Conservation (phyloP, 2,797 vertebrate genomes). For the Lindbergichthys nudifrons region DNA sequence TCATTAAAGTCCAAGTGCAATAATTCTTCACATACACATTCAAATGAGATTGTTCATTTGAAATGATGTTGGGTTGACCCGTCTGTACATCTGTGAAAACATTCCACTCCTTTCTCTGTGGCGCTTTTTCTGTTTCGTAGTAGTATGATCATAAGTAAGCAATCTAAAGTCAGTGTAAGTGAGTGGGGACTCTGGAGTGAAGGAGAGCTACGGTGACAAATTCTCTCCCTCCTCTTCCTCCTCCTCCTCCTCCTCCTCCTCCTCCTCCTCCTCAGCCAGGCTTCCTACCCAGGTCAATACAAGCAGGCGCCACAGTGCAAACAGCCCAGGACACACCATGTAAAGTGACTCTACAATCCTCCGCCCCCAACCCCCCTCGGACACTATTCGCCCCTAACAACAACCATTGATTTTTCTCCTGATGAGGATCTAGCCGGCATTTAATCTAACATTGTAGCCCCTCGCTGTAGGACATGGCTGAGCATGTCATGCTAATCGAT, state of each 20-base stretch:
- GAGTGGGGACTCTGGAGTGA: constrained; percentile 6
- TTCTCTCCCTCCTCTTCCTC: constrained; percentile 23
- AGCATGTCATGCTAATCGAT: constrained; percentile 95
- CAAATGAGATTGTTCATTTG: neutral
- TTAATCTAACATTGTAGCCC: constrained; percentile 98
- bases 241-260: neutral
- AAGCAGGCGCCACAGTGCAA: constrained; percentile 80
- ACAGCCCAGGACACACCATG: constrained; percentile 74
- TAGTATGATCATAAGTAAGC: constrained; percentile 7
- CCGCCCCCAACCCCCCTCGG: constrained; percentile 45
- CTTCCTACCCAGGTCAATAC: constrained; percentile 84
- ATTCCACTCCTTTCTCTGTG: neutral
- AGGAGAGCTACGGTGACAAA: constrained; percentile 47
- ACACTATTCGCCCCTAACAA: constrained; percentile 83
- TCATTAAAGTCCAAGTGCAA: neutral
- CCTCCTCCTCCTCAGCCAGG: constrained; percentile 22
- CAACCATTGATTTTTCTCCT: constrained; percentile 98
- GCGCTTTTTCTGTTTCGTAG: neutral
- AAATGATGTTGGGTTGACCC: neutral
- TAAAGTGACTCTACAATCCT: constrained; percentile 88
- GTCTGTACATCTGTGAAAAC: neutral
- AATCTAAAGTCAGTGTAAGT: constrained; percentile 26
- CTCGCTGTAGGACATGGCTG: constrained; percentile 92
- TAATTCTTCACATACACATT: neutral
- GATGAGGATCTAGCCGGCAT: constrained; percentile 94